Evolutionary conservation across 2,797 vertebrate species (phyloP), one percentile per base, ranked within the genome.

Genomic region (Halcyon badia): DNA sequence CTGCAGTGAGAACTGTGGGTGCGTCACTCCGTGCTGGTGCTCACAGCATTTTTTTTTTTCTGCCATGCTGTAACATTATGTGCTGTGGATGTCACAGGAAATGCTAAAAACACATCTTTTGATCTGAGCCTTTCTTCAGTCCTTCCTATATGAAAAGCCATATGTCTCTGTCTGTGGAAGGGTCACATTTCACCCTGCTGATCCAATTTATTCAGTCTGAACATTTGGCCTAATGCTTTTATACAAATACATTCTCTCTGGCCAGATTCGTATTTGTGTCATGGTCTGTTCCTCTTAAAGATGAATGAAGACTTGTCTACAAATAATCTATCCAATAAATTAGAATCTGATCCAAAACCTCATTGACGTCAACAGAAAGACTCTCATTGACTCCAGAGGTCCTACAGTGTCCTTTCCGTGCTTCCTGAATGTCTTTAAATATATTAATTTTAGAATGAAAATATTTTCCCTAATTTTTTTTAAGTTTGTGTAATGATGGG

Each of bases 301-400:
- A 90, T 68, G 77, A 94, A 95, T 77, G 73, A 73, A 87, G 73
- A 73, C 87, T 91, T 96, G 93, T 95, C 90, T 95, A 72, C 66
- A 90, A 93, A 94, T 93, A 95, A 90, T 94, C 75, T 80, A 64
- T 41, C 60, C 77, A 16, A 73, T 82, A 84, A 90, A 71, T 73
- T 80, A 87, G 64, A 94, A 82, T 73, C 94, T 57, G 72, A 77
- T 95, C 77, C 96, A 94, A 93, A 97, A 75, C 97, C 95, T 87
- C 95, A 92, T 64, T 97, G 96, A 97, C 86, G 88, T 96, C 91
- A 97, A 64, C 48, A 79, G 48, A 90, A 87, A 81, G 54, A 89
- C 20, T 94, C 31, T 80, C 61, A 61, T 58, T 88, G 87, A 76
- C 58, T 95, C 90, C 72, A 90, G 11, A 66, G 35, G 46, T 83